phyloP scores from a whole-genome alignment of 2,113 vertebrate genomes.

The Echinops telfairi region DNA sequence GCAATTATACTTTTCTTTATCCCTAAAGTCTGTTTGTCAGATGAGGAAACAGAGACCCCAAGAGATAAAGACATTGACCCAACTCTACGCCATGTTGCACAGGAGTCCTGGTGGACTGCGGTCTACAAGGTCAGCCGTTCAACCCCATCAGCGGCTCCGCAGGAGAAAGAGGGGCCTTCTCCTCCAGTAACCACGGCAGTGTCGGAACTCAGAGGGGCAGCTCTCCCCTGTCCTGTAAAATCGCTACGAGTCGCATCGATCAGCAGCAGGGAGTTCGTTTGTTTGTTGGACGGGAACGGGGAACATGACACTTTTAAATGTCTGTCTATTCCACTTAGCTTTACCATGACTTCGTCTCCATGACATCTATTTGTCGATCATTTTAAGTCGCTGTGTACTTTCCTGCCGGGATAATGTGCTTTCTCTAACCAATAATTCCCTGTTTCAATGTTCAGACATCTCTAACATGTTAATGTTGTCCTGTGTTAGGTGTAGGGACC shows the following conservation, averaged over 20 bases:
- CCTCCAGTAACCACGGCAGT: too few relatives aligned
- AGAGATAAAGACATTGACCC: not conserved
- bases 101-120: too few relatives aligned
- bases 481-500: not conserved
- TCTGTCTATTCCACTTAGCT: not conserved
- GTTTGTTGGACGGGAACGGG: too few relatives aligned
- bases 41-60: not conserved
- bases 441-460: conserved; percentile 28
- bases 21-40: not conserved
- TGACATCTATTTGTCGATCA: conserved; percentile 23
- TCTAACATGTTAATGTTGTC: not conserved
- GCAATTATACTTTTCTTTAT: too few relatives aligned
- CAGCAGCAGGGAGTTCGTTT: too few relatives aligned
- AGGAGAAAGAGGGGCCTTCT: too few relatives aligned
- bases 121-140: too few relatives aligned
- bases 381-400: conserved; percentile 26
- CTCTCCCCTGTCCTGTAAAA: too few relatives aligned
- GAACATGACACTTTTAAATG: not conserved
- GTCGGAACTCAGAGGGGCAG: too few relatives aligned
- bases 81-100: not conserved
- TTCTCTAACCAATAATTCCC: not conserved
- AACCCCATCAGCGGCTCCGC: too few relatives aligned
- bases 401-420: conserved; percentile 14
- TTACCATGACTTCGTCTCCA: not conserved
- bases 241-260: too few relatives aligned